A percentile compares a stretch with the other conserved stretches of the same genome.
Conservation (phyloP, 2,888 invertebrate species). For the Trissonchulus latispiculum region DNA sequence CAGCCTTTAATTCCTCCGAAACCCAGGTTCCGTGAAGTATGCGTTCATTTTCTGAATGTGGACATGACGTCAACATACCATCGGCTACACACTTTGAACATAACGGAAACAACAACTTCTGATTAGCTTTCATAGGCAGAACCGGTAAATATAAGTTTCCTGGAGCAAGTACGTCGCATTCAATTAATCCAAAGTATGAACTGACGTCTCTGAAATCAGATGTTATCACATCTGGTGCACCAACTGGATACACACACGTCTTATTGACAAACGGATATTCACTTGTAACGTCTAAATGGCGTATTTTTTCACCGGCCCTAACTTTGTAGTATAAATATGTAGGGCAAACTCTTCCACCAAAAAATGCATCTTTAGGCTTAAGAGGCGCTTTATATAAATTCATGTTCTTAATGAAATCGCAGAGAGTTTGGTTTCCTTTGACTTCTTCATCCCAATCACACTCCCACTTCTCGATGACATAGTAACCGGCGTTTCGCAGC, state of each 20-base stretch:
- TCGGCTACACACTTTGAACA: constrained; percentile 32
- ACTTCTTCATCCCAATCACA: constrained; percentile 26
- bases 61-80: constrained; percentile 26
- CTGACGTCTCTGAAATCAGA: constrained; percentile 5
- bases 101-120: constrained; percentile 34
- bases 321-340: constrained; percentile 31
- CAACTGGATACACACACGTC: constrained; percentile 29
- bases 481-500: constrained; percentile 22
- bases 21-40: background rate
- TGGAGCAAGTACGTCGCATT: constrained; percentile 35
- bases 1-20: background rate
- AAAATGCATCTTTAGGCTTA: constrained; percentile 28
- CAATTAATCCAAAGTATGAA: constrained; percentile 29
- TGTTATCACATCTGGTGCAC: constrained; percentile 17
- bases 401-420: background rate
- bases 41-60: background rate
- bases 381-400: background rate
- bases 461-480: constrained; percentile 31
- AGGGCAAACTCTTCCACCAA: constrained; percentile 34
- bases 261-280: constrained; percentile 37
- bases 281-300: constrained; percentile 32
- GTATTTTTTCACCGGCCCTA: constrained; percentile 27
- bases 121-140: constrained; percentile 30
- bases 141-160: constrained; percentile 34
- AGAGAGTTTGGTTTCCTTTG: background rate